A percentile compares a stretch with the other conserved stretches of the same genome.
These are phyloP conservation scores for Drosophila maculinotata DNA, from an alignment of 2,888 invertebrate genomes.

Conservation along the genomic window DNA sequence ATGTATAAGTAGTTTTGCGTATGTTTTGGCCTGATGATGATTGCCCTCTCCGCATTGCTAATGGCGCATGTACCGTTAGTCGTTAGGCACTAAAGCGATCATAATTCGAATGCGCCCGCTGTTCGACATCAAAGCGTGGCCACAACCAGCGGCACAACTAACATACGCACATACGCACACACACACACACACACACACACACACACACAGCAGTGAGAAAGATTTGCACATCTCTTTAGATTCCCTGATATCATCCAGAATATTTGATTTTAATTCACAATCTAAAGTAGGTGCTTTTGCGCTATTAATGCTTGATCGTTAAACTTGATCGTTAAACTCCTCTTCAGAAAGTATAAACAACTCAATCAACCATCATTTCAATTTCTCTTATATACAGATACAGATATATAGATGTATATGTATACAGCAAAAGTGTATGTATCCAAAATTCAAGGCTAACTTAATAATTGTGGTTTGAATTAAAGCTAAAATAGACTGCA, in stretches of 20 bases:
- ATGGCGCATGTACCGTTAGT: slow-evolving; percentile 63
- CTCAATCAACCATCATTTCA: neutral
- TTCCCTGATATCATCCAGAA: slow-evolving; percentile 4
- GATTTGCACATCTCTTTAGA: slow-evolving; percentile 3
- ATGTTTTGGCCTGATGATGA: slow-evolving; percentile 69
- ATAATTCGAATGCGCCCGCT: slow-evolving; percentile 50
- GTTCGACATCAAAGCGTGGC: slow-evolving; percentile 35
- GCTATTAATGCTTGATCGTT: neutral
- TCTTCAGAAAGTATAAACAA: neutral
- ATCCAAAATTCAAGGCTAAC: too few species aligned
- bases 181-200: neutral
- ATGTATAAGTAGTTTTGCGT: slow-evolving; percentile 48
- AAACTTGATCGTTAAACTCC: neutral
- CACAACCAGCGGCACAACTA: slow-evolving; percentile 5
- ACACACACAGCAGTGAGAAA: neutral
- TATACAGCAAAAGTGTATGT: too few species aligned
- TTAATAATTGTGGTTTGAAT: too few species aligned
- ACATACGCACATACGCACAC: neutral
- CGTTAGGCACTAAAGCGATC: slow-evolving; percentile 70
- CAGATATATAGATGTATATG: too few species aligned
- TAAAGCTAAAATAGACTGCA: too few species aligned
- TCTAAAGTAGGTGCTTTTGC: neutral
- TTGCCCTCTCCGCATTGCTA: slow-evolving; percentile 51
- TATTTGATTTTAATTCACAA: slow-evolving; percentile 9
- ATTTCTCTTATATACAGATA: too few species aligned